phyloP scores from a whole-genome alignment of 2,888 invertebrate genomes.

The Epirrhoe alternata region DNA sequence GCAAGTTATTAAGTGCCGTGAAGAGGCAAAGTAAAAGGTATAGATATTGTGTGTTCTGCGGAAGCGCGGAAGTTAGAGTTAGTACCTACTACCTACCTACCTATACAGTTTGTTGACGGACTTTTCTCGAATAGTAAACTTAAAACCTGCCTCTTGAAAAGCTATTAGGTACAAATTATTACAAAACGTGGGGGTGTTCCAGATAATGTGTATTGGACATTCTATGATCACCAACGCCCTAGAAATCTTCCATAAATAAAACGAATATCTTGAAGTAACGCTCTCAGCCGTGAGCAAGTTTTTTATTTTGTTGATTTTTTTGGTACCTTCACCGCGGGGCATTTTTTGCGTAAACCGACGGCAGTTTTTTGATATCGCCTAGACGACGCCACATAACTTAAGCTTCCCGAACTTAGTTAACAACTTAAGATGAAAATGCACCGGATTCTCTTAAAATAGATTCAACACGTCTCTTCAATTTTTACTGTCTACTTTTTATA shows the following conservation, averaged over 20 bases:
- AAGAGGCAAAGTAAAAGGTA: not conserved
- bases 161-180: no score
- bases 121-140: no score
- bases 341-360: constrained; percentile 39
- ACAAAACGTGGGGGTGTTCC: no score
- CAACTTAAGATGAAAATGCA: constrained; percentile 15
- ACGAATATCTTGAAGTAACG: not conserved
- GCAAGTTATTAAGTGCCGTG: not conserved
- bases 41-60: not conserved
- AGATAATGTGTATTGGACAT: no score
- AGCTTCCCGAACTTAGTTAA: constrained; percentile 11
- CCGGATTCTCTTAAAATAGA: constrained; percentile 41
- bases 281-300: not conserved
- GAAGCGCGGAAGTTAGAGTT: no score
- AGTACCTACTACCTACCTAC: no score
- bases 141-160: no score
- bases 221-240: no score
- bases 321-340: constrained; percentile 11
- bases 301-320: not conserved
- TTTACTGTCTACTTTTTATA: constrained; percentile 48
- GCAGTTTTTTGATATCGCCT: constrained; percentile 38
- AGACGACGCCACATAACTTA: constrained; percentile 40
- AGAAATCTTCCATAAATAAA: not conserved
- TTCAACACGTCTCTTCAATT: constrained; percentile 33
- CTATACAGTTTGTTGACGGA: no score